Base-by-base conservation (phyloP, 35 echinoderm and acorn worm genomes). In the Acanthaster planci region DNA sequence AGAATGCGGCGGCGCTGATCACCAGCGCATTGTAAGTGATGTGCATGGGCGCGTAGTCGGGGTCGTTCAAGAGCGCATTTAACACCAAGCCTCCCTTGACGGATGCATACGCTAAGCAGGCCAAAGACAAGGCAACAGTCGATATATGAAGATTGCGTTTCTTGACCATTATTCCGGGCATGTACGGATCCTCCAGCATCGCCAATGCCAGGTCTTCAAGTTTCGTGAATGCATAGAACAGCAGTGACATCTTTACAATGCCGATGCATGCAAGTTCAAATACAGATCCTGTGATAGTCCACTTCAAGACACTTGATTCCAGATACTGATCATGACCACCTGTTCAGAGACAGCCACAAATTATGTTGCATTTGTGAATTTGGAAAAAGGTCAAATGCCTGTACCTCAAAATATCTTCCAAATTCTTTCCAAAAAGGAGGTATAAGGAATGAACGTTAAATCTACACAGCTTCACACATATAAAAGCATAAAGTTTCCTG, bases 261-360 rank as follows among this genome's bases (percentile, higher is more conserved):
- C 80, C 81, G 3, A 99, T 38, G 76, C 92, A 94, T 16, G 92
- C 92, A 26, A 99, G 82, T 64, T 99, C 96, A 87, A 99, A 99
- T 6, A 77, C 79, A 9, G 96, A 99, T 10, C 76, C 51, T 22
- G 86, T 81, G 23, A 99, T 91, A 15, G 76, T 92, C 92, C 91
- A 99, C 0, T 99, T 31, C 51, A 72, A 72, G 29, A 99, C 86
- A 32, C 85, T 94, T 30, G 79, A 29, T 42, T 94, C 96, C 51
- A 99, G 37, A 79, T 99, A 99, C 15, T 14, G 23, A 31, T 83
- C 77, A 67, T 94, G 92, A 12, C 96, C 96, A 42, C 96, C 96
- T 99, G 89, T 22, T 14, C 10, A 72, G 34, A 72, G 19, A 72
- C 22, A 72, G 14, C 1, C 22, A 72, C 22, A 26, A 36, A 72